Percentiles rank a stretch among this genome's conserved stretches.
Evolutionary conservation across 35 echinoderm and acorn worm species (phyloP).

Genomic region (Holothuria glaberrima): DNA sequence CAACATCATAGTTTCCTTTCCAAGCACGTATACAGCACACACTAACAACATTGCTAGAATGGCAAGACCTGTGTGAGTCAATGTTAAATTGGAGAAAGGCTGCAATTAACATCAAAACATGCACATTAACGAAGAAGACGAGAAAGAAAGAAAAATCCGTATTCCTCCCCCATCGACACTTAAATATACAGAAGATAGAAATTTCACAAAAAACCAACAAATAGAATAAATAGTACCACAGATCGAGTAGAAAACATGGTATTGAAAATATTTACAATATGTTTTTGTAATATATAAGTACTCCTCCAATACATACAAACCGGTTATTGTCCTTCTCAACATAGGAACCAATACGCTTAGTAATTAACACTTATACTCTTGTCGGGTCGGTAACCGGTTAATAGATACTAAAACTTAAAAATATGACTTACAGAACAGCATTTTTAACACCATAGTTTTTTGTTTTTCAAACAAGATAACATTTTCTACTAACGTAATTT

Average conservation of each 20-base stretch:
- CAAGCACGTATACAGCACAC: conserved; percentile 39
- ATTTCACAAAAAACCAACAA: conserved; percentile 27
- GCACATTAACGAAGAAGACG: neutral
- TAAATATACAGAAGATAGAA: conserved; percentile 37
- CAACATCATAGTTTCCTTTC: neutral
- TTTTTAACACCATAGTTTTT: no score
- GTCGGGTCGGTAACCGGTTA: no score
- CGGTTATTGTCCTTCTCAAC: no score
- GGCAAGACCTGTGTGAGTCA: conserved; percentile 29
- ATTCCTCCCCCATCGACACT: conserved; percentile 1
- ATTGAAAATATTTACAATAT: conserved; percentile 56
- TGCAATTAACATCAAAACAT: neutral
- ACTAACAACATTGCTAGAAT: neutral
- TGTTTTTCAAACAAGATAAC: no score
- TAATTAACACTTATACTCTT: no score
- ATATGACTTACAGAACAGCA: no score
- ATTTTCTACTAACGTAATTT: no score
- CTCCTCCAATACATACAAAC: conserved; percentile 38
- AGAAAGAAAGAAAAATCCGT: neutral
- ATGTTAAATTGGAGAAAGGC: conserved; percentile 6
- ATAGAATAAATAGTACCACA: conserved; percentile 54
- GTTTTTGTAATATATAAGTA: conserved; percentile 53
- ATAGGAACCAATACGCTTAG: no score
- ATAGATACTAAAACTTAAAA: no score
- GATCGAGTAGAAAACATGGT: conserved; percentile 49